phyloP scores from a whole-genome alignment of 2,113 vertebrate genomes.

The Sphyrna mokarran region DNA sequence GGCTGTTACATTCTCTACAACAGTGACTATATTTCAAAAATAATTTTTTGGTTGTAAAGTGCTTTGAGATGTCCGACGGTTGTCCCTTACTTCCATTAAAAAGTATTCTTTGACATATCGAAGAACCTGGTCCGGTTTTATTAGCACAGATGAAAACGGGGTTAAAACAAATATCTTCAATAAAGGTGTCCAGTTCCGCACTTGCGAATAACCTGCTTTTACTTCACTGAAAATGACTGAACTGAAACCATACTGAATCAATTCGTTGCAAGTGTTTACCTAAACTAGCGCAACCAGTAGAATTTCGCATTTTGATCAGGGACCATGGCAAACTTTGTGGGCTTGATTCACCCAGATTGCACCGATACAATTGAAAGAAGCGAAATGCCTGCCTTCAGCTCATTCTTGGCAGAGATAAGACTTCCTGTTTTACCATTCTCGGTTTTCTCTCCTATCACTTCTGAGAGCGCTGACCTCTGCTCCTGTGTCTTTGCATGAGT shows the following conservation, averaged over 20 bases:
- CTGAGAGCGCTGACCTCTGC: background rate
- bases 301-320: background rate
- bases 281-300: background rate
- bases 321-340: background rate
- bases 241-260: background rate
- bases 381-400: background rate
- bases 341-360: background rate
- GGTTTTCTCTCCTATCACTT: background rate
- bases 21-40: background rate
- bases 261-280: background rate
- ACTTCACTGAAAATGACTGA: background rate
- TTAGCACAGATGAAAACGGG: background rate
- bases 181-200: background rate
- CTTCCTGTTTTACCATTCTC: background rate
- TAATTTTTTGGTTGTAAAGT: background rate
- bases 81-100: background rate
- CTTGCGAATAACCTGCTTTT: background rate
- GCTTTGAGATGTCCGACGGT: background rate
- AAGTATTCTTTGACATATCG: background rate
- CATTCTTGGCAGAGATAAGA: no score
- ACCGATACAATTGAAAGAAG: background rate
- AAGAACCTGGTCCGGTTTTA: background rate
- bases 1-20: background rate
- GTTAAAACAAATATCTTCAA: background rate
- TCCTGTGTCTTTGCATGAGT: background rate